Conservation (phyloP, 64 coral and sea anemone species). For the Porites lutea region DNA sequence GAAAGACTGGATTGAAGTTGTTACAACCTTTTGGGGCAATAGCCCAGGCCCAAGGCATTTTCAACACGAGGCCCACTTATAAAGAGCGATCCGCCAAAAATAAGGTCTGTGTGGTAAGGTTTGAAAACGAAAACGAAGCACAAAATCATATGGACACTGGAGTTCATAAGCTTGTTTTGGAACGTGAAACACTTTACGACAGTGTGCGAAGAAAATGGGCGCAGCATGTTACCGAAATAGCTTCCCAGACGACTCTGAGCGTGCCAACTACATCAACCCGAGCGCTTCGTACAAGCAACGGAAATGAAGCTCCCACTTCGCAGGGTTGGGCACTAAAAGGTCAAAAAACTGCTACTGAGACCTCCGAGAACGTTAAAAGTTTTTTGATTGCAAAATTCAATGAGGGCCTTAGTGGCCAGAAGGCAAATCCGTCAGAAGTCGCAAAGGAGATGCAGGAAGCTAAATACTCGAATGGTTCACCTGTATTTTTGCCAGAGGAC, state of each 20-base stretch:
- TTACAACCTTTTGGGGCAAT: background rate
- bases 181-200: constrained; percentile 26
- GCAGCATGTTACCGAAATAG: constrained; percentile 1
- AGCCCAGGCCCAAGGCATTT: background rate
- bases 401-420: constrained; percentile 25
- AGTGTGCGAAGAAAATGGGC: constrained; percentile 19
- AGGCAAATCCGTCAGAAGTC: constrained; percentile 30
- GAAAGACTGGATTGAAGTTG: background rate
- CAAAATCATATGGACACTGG: constrained; percentile 35
- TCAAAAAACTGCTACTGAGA: background rate
- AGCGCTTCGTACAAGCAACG: no score
- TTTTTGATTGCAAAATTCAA: constrained; percentile 37
- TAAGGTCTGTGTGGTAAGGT: constrained; percentile 26
- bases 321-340: constrained; percentile 8
- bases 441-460: constrained; percentile 30
- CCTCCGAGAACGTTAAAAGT: background rate
- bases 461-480: background rate
- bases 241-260: background rate
- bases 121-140: constrained; percentile 16
- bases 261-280: background rate
- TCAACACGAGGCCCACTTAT: background rate
- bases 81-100: background rate
- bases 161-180: constrained; percentile 4
- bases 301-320: background rate
- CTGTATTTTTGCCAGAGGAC: constrained; percentile 35